Base-by-base conservation (phyloP, 1,140 invertebrate genomes). In the Leptopilina clavipes region DNA sequence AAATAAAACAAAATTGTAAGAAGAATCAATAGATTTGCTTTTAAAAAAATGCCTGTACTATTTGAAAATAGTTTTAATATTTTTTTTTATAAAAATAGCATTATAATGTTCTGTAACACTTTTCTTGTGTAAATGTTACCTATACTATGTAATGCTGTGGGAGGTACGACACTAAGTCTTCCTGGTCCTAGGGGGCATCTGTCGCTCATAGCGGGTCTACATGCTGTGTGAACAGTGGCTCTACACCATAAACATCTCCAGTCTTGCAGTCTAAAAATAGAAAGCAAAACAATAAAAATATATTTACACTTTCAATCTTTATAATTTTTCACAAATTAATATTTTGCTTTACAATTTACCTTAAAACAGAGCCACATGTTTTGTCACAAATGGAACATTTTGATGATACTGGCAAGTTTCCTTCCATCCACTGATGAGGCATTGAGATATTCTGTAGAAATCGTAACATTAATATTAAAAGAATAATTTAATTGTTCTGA, bases 341-440 rank as follows among this genome's bases (percentile, higher is more conserved):
- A 17, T 73, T 19, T 18, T 73, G 40, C 25, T 22, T 75, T 52
- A 25, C 72, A 52, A 45, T 52, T 37, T 85, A 95, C 95, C 94
- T 95, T 72, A 98, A 92, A 56, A 99, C 97, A 77, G 97, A 98
- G 65, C 98, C 98, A 92, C 98, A 99, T 3, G 96, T 98, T 90
- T 97, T 98, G 85, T 98, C 97, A 91, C 98, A 99, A n/a, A 97
- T 93, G 72, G 93, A 92, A 91, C 98, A 99, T 89, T 98, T 97
- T 73, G 97, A 95, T 74, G 97, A 96, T 22, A 98, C 97, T 10
- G 97, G 97, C 72, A 99, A 91, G 91, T 99, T 99, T 40, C 98
- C 98, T 90, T 99, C 97, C 92, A 99, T 93, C 98, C 98, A 99
- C 86, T 99, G 98, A 91, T 99, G 98, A 18, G 97, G 97, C 96